A percentile compares a stretch with the other conserved stretches of the same genome.
These are phyloP conservation scores for Amaurobius ferox DNA, from an alignment of 2,888 invertebrate genomes.

Conservation along the genomic window DNA sequence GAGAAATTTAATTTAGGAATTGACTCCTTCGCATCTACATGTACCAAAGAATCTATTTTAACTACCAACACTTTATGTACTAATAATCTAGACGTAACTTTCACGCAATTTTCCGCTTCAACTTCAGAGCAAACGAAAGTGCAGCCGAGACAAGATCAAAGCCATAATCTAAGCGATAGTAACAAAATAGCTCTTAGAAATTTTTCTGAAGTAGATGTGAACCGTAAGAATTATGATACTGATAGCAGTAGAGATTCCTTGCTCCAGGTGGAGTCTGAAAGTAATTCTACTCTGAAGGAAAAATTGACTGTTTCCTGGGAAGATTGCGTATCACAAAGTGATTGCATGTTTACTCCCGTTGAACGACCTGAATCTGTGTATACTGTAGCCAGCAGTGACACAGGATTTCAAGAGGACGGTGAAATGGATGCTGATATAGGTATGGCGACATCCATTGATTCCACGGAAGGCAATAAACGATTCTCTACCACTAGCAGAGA, in stretches of 20 bases:
- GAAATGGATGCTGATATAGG: constrained; percentile 79
- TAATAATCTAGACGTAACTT: neutral
- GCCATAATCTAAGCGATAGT: constrained; percentile 15
- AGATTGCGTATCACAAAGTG: constrained; percentile 38
- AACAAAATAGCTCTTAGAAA: constrained; percentile 22
- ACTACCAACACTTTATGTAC: neutral
- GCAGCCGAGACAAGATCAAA: neutral
- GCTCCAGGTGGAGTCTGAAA: constrained; percentile 28
- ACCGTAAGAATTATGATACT: constrained; percentile 35
- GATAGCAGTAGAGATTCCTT: constrained; percentile 47
- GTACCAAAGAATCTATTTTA: neutral
- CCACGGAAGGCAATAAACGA: constrained; percentile 86
- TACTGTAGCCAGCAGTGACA: constrained; percentile 86
- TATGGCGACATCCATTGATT: constrained; percentile 78
- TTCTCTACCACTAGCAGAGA: constrained; percentile 61
- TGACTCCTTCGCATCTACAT: neutral
- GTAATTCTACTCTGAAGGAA: constrained; percentile 37
- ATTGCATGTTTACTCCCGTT: constrained; percentile 37
- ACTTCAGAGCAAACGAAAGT: neutral
- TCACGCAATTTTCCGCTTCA: neutral
- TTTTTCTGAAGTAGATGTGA: constrained; percentile 3
- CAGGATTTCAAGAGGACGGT: constrained; percentile 89
- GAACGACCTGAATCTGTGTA: constrained; percentile 77
- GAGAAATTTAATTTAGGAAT: constrained; percentile 5
- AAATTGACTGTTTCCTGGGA: constrained; percentile 69